These are phyloP conservation scores for Sepioteuthis lessoniana DNA, from an alignment of 2,888 invertebrate genomes.

Conservation along the genomic window DNA sequence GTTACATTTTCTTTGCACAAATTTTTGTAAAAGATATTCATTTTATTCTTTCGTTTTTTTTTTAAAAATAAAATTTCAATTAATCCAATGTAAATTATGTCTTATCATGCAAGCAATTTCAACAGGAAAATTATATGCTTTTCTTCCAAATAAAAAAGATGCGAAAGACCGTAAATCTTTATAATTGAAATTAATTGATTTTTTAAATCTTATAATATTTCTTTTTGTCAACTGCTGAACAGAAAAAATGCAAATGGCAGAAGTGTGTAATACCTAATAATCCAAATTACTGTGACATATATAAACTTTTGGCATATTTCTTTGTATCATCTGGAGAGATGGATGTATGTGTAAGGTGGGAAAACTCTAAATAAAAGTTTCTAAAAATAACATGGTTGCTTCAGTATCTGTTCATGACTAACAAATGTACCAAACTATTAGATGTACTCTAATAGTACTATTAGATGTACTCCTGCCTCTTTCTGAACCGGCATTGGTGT, in stretches of 20 bases:
- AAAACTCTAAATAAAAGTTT: not conserved
- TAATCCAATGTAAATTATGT: not conserved
- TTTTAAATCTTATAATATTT: not conserved
- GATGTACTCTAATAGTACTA: no score
- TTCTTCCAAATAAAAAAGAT: not conserved
- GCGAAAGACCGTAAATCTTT: not conserved
- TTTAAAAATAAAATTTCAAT: not conserved
- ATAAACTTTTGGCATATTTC: conserved; percentile 23
- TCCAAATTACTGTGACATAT: conserved; percentile 17
- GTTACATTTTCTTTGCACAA: not conserved
- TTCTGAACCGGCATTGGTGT: not conserved
- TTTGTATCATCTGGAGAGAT: conserved; percentile 33
- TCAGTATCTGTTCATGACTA: conserved; percentile 12
- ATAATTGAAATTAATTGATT: not conserved
- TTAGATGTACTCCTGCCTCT: not conserved
- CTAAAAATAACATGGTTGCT: conserved; percentile 10
- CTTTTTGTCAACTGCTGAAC: not conserved
- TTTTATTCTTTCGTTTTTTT: not conserved
- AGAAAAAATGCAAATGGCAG: conserved; percentile 25
- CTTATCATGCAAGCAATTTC: conserved; percentile 33
- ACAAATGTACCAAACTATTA: not conserved
- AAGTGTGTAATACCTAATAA: conserved; percentile 5
- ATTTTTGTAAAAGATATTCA: not conserved
- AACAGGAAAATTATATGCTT: conserved; percentile 33
- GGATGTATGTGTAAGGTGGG: not conserved